phyloP scores from a whole-genome alignment of 1,140 invertebrate genomes.

The Patella vulgata region DNA sequence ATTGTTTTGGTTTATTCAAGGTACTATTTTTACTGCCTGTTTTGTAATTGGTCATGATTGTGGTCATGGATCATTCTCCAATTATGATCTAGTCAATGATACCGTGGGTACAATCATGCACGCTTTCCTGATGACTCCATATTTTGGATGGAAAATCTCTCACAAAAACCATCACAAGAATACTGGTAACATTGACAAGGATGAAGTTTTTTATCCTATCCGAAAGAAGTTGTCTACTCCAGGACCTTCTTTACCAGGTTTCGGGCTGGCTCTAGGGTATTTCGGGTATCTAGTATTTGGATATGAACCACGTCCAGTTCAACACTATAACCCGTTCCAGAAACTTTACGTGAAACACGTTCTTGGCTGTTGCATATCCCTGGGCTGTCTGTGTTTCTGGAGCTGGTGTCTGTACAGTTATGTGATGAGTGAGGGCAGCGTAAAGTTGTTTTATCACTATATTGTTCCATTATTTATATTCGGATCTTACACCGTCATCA shows the following conservation, averaged over 20 bases:
- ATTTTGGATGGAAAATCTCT: constrained; percentile 58
- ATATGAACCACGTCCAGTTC: constrained; percentile 47
- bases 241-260: constrained; percentile 33
- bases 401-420: constrained; percentile 44
- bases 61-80: constrained; percentile 67
- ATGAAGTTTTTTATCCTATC: constrained; percentile 59
- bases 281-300: constrained; percentile 50
- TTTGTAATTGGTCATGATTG: constrained; percentile 69
- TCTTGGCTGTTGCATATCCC: constrained; percentile 42
- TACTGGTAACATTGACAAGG: constrained; percentile 58
- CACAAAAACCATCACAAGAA: constrained; percentile 58
- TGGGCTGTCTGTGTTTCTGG: constrained; percentile 49
- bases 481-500: constrained; percentile 59
- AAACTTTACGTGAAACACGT: constrained; percentile 41
- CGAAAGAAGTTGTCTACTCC: constrained; percentile 23
- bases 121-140: constrained; percentile 50
- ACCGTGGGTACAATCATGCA: constrained; percentile 50
- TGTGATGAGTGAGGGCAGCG: constrained; percentile 28
- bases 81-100: constrained; percentile 53
- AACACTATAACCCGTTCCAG: constrained; percentile 49
- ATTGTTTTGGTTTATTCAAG: constrained; percentile 57
- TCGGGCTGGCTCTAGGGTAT: constrained; percentile 57
- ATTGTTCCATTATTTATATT: constrained; percentile 63
- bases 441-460: constrained; percentile 60
- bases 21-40: constrained; percentile 63